Conservation (phyloP, 2,797 vertebrate genomes). For the Sparus aurata region DNA sequence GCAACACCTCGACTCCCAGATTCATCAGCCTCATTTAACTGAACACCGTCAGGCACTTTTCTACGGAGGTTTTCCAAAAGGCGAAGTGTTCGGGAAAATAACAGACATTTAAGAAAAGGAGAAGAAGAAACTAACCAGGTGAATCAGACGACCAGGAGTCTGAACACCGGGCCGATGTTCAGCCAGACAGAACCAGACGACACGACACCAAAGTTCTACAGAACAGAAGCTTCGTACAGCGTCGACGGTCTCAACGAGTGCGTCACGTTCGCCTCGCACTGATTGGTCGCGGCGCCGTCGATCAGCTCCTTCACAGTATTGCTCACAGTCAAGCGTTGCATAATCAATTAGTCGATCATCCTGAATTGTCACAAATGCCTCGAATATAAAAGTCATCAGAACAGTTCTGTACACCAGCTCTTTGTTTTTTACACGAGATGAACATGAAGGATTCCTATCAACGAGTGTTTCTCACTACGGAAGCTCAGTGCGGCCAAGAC, state of each 20-base stretch:
- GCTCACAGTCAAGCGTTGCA: constrained; percentile 47
- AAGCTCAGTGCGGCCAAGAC: constrained; percentile 29
- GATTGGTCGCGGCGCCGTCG: neutral
- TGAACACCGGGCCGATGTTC: neutral
- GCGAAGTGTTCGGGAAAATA: constrained; percentile 3
- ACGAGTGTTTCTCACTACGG: neutral
- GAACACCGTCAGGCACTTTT: constrained; percentile 48
- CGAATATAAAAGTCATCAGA: constrained; percentile 35
- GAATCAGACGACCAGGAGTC: too few relatives aligned
- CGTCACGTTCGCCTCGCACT: neutral
- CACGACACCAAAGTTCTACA: neutral
- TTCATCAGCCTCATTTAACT: neutral
- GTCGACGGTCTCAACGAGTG: neutral
- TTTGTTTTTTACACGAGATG: constrained; percentile 31
- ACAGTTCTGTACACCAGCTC: constrained; percentile 27
- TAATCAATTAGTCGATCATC: constrained; percentile 40
- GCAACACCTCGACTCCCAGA: neutral
- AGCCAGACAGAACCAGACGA: neutral
- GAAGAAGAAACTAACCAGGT: neutral
- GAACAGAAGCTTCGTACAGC: constrained; percentile 1
- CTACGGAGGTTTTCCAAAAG: constrained; percentile 25
- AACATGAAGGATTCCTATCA: constrained; percentile 11
- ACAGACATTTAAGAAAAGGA: neutral
- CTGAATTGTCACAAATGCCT: constrained; percentile 46
- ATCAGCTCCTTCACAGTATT: constrained; percentile 62